Conservation (phyloP, 2,888 invertebrate species). For the Gastrophysa polygoni region DNA sequence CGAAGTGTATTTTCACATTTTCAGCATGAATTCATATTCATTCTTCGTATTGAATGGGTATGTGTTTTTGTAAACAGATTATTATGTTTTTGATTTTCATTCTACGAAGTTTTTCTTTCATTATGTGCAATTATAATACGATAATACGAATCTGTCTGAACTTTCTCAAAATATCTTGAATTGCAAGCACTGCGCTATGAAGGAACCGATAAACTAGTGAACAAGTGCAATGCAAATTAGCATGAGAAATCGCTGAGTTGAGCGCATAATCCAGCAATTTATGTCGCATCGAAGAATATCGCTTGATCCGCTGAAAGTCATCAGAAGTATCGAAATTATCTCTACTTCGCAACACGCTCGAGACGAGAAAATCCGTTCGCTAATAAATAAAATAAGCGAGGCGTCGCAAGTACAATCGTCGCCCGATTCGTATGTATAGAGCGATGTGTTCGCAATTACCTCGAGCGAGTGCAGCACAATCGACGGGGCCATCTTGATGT, state of each 20-base stretch:
- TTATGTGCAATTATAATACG: too few relatives aligned
- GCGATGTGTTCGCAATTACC: slow-evolving; percentile 49
- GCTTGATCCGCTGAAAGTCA: neutral
- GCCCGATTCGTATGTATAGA: slow-evolving; percentile 54
- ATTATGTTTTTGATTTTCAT: too few relatives aligned
- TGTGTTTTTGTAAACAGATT: too few relatives aligned
- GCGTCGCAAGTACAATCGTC: slow-evolving; percentile 38
- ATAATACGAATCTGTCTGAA: too few relatives aligned
- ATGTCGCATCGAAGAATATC: neutral
- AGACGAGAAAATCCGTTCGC: neutral
- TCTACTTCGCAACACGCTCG: neutral
- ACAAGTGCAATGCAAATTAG: too few relatives aligned
- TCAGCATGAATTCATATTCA: too few relatives aligned
- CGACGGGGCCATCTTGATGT: slow-evolving; percentile 40
- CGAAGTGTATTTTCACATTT: too few relatives aligned
- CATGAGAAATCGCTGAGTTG: neutral
- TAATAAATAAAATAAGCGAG: slow-evolving; percentile 6
- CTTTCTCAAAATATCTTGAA: too few relatives aligned
- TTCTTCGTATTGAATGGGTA: too few relatives aligned
- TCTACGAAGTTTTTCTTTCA: too few relatives aligned
- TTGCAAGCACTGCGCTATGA: too few relatives aligned
- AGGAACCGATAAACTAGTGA: too few relatives aligned
- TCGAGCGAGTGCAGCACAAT: slow-evolving; percentile 29
- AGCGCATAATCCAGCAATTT: neutral
- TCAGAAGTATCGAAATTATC: neutral